Conservation (phyloP, 2,113 vertebrate genomes). For the Pachyramphus minor region DNA sequence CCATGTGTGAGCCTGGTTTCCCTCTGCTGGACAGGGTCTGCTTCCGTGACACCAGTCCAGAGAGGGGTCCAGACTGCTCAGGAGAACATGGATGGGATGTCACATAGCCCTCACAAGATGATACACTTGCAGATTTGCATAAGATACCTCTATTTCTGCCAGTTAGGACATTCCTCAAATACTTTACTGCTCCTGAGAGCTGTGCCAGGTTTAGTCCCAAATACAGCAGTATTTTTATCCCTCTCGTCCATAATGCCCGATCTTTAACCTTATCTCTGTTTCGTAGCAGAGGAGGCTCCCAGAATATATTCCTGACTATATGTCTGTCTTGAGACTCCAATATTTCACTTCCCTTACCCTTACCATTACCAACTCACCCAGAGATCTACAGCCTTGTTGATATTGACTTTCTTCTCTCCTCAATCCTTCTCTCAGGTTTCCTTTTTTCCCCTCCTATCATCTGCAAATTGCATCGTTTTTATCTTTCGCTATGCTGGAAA, state of each 20-base stretch:
- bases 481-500: constrained; percentile 59
- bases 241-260: background rate
- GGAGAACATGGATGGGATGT: background rate
- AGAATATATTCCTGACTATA: background rate
- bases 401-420: background rate
- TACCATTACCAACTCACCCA: background rate
- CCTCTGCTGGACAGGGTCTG: background rate
- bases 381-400: background rate
- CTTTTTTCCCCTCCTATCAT: background rate
- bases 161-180: background rate
- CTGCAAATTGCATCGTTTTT: constrained; percentile 57
- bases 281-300: background rate
- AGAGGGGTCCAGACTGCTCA: background rate
- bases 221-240: background rate
- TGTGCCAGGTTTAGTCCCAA: background rate
- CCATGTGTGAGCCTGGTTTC: background rate
- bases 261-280: constrained; percentile 13
- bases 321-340: background rate
- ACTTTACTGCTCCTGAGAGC: background rate
- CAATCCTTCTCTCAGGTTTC: constrained; percentile 2
- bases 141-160: background rate
- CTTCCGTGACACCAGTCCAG: background rate
- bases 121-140: background rate
- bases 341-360: constrained; percentile 28
- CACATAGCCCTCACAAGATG: background rate